Base-by-base conservation (phyloP, 2,888 invertebrate genomes). In the Pelosia muscerda region DNA sequence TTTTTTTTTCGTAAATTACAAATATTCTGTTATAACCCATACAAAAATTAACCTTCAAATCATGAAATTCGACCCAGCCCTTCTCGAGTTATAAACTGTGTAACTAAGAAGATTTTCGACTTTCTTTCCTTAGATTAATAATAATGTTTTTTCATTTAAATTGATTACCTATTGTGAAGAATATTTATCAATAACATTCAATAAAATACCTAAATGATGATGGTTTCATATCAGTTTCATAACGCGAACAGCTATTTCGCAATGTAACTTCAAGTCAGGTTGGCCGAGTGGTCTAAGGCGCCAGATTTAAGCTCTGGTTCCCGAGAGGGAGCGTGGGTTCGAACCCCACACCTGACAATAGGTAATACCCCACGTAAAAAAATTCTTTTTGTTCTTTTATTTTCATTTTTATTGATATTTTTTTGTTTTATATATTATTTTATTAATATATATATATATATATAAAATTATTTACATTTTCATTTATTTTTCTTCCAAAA, bases 251-350 rank as follows among this genome's bases (percentile, higher is more conserved):
- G 0, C 31, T 73, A 74, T 78, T 80, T 77, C 60, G 0, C 1
- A 0, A 0, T 0, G 0, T 0, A 0, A 0, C 0, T 0, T 0
- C 26, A 73, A 81, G 96, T 96, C 96, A 96, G 96, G 96, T 97
- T 97, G 97, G 96, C 96, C 96, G 97, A 97, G 96, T 96, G 97
- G 97, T 97, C 96, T 97, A 97, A 97, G 96, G 97, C 97, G 97
- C 96, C 96, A 96, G 96, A 96, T 96, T 97, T 97, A 97, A 97
- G 97, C 96, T 97, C 96, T 97, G 96, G 96, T 97, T 96, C 97
- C 96, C 96, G 95, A 95, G 93, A 95, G 96, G 96, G 97, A 96
- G 96, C 97, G 97, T 97, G 97, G 97, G 97, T 97, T 97, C 97
- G 96, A 97, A 97, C 96, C 97, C 96, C 97, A 97, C 97, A 97